These are phyloP conservation scores for Mesorhabditis sp. DNA, from an alignment of 2,888 invertebrate genomes.

Conservation along the genomic window DNA sequence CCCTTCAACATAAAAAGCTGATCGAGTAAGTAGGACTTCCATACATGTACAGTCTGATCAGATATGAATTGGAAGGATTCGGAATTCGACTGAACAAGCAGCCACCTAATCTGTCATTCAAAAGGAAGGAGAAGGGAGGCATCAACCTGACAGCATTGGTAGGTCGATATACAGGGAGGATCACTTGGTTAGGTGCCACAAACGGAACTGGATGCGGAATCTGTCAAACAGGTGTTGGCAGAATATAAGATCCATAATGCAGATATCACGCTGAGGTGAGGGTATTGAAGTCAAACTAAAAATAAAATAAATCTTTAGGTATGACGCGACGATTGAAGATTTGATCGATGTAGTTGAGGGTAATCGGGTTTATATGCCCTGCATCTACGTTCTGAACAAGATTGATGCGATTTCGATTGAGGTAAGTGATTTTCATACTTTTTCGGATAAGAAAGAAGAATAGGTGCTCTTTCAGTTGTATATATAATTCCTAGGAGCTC, in stretches of 20 bases:
- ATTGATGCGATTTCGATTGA: conserved; percentile 74
- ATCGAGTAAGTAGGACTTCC: conserved; percentile 67
- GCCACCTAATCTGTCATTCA: conserved; percentile 92
- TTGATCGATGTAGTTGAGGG: conserved; percentile 97
- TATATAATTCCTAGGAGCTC: conserved; percentile 71
- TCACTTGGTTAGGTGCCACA: conserved; percentile 71
- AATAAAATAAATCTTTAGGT: conserved; percentile 58
- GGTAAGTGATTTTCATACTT: conserved; percentile 30
- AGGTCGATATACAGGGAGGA: conserved; percentile 41
- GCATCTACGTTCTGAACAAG: conserved; percentile 96
- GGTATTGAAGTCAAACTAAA: conserved; percentile 13
- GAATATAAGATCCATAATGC: conserved; percentile 99
- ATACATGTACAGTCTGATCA: neutral
- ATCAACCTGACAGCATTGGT: conserved; percentile 89
- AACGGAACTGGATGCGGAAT: conserved; percentile 86
- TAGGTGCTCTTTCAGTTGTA: neutral
- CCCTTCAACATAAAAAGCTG: conserved; percentile 88
- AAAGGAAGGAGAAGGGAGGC: conserved; percentile 97
- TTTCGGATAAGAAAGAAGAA: too few relatives aligned
- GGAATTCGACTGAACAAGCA: conserved; percentile 88
- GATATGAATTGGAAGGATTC: conserved; percentile 94
- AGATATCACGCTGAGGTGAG: conserved; percentile 75
- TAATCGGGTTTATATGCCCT: conserved; percentile 93
- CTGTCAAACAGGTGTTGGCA: conserved; percentile 88
- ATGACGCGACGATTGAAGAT: conserved; percentile 93